Evolutionary conservation across 2,888 invertebrate species (phyloP).

Genomic region (Agrotis segetum): DNA sequence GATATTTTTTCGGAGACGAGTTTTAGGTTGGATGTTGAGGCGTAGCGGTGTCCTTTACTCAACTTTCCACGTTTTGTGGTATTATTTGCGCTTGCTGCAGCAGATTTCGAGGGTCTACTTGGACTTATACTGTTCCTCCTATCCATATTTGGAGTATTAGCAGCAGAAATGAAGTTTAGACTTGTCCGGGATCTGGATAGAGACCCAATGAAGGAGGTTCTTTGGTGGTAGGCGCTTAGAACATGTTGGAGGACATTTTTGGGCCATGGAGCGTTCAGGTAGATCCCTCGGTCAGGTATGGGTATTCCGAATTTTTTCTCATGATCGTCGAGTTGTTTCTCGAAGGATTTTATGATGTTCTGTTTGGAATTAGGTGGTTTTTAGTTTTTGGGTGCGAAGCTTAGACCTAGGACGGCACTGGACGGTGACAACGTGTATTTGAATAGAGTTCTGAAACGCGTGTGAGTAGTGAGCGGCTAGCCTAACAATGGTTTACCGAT

Average conservation of each 20-base stretch:
- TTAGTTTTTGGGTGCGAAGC: constrained; percentile 13
- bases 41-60: constrained; percentile 78
- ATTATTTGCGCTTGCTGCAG: constrained; percentile 73
- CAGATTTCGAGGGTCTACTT: constrained; percentile 74
- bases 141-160: constrained; percentile 80
- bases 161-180: constrained; percentile 82
- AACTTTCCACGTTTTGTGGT: constrained; percentile 80
- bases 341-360: constrained; percentile 81
- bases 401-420: constrained; percentile 40
- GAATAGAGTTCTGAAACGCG: constrained; percentile 24
- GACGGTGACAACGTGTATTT: constrained; percentile 36
- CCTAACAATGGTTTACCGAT: too few relatives aligned
- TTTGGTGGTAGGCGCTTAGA: constrained; percentile 81
- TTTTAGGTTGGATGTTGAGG: constrained; percentile 84
- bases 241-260: constrained; percentile 86
- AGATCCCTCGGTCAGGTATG: constrained; percentile 78
- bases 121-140: constrained; percentile 83
- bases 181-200: constrained; percentile 91
- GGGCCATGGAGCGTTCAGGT: constrained; percentile 85
- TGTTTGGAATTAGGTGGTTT: constrained; percentile 72
- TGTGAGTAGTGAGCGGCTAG: too few relatives aligned
- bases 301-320: constrained; percentile 85
- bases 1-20: constrained; percentile 86
- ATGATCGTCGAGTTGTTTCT: constrained; percentile 85
- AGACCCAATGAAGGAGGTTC: constrained; percentile 88